These are phyloP conservation scores for Drosophila lacertosa DNA, from an alignment of 1,140 invertebrate genomes.

Conservation along the genomic window DNA sequence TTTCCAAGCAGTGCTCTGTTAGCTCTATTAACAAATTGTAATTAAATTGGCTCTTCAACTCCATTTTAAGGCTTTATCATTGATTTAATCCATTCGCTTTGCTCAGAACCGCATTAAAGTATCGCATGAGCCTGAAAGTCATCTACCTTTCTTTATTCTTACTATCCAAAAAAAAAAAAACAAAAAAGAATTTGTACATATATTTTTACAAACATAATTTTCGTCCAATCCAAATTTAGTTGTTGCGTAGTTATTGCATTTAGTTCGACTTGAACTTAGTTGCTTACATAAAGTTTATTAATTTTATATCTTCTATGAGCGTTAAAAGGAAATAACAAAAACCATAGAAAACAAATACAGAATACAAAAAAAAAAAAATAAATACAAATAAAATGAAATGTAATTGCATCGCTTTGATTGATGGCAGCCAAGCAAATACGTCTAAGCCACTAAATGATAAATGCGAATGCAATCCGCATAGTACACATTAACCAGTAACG, in stretches of 20 bases:
- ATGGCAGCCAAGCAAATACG: constrained; percentile 46
- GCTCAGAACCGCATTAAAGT: constrained; percentile 33
- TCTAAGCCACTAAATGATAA: constrained; percentile 37
- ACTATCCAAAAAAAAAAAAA: too few relatives aligned
- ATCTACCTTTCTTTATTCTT: constrained; percentile 15
- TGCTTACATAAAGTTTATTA: constrained; percentile 78
- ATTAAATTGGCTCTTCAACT: not conserved
- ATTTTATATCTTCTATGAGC: constrained; percentile 80
- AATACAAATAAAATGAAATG: constrained; percentile 13
- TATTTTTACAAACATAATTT: constrained; percentile 21
- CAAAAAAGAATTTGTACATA: constrained; percentile 25
- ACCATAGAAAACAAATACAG: constrained; percentile 14
- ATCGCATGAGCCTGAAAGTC: constrained; percentile 59
- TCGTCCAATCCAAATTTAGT: constrained; percentile 41
- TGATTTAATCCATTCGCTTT: constrained; percentile 51
- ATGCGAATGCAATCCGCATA: constrained; percentile 35
- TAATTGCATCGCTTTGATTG: constrained; percentile 49
- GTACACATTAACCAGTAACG: constrained; percentile 4
- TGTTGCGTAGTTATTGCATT: constrained; percentile 74
- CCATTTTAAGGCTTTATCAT: constrained; percentile 14
- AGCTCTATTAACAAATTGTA: too few relatives aligned
- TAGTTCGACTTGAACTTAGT: constrained; percentile 70
- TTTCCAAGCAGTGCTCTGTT: too few relatives aligned
- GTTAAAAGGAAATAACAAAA: constrained; percentile 51
- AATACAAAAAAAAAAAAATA: constrained; percentile 13